Evolutionary conservation across 2,888 invertebrate genomes (phyloP), one percentile per base, ranked within the genome.

Genomic region (Pyrrhosoma nymphula): DNA sequence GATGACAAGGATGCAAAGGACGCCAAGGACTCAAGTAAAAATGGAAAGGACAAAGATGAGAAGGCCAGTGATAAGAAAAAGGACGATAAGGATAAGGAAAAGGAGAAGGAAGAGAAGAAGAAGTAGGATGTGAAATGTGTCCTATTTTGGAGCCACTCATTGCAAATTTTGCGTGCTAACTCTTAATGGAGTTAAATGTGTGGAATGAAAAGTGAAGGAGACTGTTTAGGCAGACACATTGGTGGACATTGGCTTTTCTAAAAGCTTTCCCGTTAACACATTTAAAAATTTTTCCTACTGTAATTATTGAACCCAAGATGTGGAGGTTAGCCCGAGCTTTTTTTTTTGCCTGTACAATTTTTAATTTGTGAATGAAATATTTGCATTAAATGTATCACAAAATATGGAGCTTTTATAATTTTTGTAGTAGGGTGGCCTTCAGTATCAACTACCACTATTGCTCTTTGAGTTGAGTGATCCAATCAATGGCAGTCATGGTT

Each of bases 101-200:
- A 98, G 98, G 96, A 97, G 95, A 97, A 97, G 96, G 97, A 97
- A 95, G 98, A 98, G 95, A 97, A 97, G 96, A 98, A 98, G 96
- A 98, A 98, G 97, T 97, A 97, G 95, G 95, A 90, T 88, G 88
- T 91, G 69, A 23, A 63, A 75, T 56, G 23, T 95, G 47, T 56
- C 55, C 30, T 95, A 88, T 30, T 35, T 89, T 88, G 88, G 30
- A 56, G 63, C 35, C 95, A 88, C 35, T 39, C 75, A 90, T 69
- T 26, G 69, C 69, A 69, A 26, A 55, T 89, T 23, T 56, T 26
- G 47, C 6, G 12, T 89, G 47, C 47, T 89, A 2, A 35, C 89
- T 56, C n/a, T 26, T 16, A 8, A 4, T 56, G 89, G 55, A 89
- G 26, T 69, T 47, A 30, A n/a, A 63, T 26, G 47, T 69, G 63